Evolutionary conservation across 2,888 invertebrate species (phyloP), one percentile per base, ranked within the genome.

Genomic region (Drosophila putrida): DNA sequence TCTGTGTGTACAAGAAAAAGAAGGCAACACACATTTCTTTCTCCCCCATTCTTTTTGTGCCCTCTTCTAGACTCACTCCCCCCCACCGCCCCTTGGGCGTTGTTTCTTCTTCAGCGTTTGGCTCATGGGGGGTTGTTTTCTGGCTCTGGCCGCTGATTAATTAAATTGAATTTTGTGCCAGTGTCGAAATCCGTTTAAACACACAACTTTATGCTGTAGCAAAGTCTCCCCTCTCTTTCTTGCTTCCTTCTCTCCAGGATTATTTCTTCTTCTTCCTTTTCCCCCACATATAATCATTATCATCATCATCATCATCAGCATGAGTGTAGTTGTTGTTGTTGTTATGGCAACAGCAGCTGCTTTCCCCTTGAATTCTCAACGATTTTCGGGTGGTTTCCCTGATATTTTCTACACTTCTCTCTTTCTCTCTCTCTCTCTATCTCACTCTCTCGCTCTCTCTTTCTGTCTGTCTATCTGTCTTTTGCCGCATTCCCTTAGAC

Each of bases 181-280:
- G 69, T 73, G 79, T 70, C 73, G 83, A 84, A 84, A 88, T 84
- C 87, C 81, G 84, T 84, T 84, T 88, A 86, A 84, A 88, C 66
- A 66, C 66, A 66, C 80, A 88, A 69, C 88, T 78, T 79, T 66
- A 20, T 58, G 74, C 62, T 43, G 28, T 11, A 31, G 36, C 59
- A 51, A 51, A 49, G 67, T 20, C 53, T 6, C 9, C 6, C 36
- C 33, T n/a, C 41, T 4, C 5, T 13, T 4, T 28, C 15, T 10
- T n/a, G 9, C 4, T 20, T n/a, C 8, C 41, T 10, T 8, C 11
- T 10, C 31, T 15, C 35, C 38, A 15, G 36, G 4, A 10, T 27
- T 62, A 49, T 43, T 54, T 28, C 33, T 62, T 51, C 47, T 54
- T 28, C 33, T 15, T 15, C n/a, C 44, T 10, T 38, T n/a, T 0